phyloP scores from a whole-genome alignment of 1,140 invertebrate genomes.

The Watersipora subatra region DNA sequence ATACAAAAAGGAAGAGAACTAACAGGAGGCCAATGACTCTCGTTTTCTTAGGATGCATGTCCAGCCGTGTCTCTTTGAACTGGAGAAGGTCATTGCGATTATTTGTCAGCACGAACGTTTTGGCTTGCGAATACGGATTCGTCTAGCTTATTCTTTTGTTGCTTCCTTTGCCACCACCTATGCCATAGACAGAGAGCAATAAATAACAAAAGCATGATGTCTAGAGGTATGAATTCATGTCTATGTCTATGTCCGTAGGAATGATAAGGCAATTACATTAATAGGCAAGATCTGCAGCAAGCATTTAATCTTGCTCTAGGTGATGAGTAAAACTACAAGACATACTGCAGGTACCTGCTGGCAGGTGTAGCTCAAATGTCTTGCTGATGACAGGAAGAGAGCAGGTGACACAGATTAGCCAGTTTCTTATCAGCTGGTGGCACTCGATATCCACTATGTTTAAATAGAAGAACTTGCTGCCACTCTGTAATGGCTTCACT shows the following conservation, averaged over 20 bases:
- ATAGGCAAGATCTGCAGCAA: too few species aligned
- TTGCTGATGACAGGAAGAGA: constrained; percentile 29
- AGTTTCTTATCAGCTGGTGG: constrained; percentile 37
- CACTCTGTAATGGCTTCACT: constrained; percentile 26
- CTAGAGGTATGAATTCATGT: too few species aligned
- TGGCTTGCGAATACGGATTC: constrained; percentile 36
- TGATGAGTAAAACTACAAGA: too few species aligned
- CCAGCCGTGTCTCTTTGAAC: constrained; percentile 33
- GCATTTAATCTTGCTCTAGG: too few species aligned
- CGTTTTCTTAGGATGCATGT: constrained; percentile 26
- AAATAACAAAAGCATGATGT: too few species aligned
- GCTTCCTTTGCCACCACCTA: constrained; percentile 32
- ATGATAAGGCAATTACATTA: too few species aligned
- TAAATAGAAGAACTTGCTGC: constrained; percentile 31
- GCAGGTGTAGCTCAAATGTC: constrained; percentile 27
- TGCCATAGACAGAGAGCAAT: too few species aligned
- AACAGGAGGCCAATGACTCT: constrained; percentile 36
- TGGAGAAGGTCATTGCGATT: constrained; percentile 37
- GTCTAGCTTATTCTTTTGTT: constrained; percentile 40
- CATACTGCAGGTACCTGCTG: constrained; percentile 12
- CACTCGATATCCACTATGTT: constrained; percentile 39
- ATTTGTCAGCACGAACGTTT: constrained; percentile 28
- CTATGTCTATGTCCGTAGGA: too few species aligned
- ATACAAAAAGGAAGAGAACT: too few species aligned
- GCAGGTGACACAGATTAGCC: constrained; percentile 37